Percentiles rank a stretch among this genome's conserved stretches.
These are phyloP conservation scores for Daphoenositta chrysoptera DNA, from an alignment of 2,113 vertebrate species.

Conservation along the genomic window DNA sequence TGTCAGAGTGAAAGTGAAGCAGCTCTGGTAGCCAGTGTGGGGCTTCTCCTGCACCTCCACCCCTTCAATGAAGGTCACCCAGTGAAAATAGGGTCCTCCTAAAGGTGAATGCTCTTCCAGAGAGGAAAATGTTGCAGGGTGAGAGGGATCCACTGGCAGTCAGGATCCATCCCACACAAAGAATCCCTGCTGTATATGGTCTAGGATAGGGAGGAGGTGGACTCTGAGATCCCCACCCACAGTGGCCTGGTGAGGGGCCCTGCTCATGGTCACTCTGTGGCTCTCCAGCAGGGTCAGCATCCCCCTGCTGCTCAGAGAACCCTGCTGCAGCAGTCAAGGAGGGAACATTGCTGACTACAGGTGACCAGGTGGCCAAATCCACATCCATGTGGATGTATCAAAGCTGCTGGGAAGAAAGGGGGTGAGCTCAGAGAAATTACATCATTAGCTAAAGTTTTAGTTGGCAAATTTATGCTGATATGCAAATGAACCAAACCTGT, in stretches of 20 bases:
- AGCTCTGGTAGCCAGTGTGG: neutral
- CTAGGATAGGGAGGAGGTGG: conserved; percentile 76
- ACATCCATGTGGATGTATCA: conserved; percentile 36
- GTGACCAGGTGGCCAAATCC: conserved; percentile 56
- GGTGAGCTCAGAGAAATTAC: too few species aligned
- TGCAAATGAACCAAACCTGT: too few species aligned
- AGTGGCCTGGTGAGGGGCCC: neutral
- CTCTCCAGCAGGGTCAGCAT: conserved; percentile 70
- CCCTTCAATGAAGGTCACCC: too few species aligned
- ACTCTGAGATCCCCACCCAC: conserved; percentile 77
- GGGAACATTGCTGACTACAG: conserved; percentile 69
- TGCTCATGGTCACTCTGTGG: conserved; percentile 71
- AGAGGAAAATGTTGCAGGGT: neutral
- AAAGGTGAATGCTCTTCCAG: neutral
- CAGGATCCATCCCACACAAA: conserved; percentile 61
- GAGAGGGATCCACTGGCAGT: neutral
- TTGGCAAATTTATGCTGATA: too few species aligned
- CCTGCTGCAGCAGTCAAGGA: neutral
- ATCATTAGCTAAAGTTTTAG: too few species aligned
- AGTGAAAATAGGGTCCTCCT: neutral
- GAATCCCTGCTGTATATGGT: conserved; percentile 77
- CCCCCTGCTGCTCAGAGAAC: conserved; percentile 71
- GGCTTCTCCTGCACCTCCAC: neutral
- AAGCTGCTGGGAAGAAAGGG: neutral
- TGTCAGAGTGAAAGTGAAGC: neutral